These are phyloP conservation scores for Epistrophella euchroma DNA, from an alignment of 2,888 invertebrate species.

Conservation along the genomic window DNA sequence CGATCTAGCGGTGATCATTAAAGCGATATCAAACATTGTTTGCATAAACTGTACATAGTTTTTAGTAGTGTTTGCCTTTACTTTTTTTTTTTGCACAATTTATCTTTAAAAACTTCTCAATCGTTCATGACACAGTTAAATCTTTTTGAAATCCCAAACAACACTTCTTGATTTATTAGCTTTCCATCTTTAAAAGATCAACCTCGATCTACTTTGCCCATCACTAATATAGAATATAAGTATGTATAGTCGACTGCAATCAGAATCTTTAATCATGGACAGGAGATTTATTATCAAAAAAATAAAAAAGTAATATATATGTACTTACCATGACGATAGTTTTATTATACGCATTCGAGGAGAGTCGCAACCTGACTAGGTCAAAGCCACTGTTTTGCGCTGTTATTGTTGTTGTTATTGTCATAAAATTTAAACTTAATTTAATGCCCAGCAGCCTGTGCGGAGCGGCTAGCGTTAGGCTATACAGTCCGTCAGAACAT, in stretches of 20 bases:
- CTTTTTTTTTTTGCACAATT: neutral
- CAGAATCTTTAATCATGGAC: constrained; percentile 48
- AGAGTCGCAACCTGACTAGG: constrained; percentile 47
- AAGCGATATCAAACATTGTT: too few relatives aligned
- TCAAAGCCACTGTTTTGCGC: constrained; percentile 52
- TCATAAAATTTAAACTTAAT: constrained; percentile 36
- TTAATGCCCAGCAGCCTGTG: constrained; percentile 45
- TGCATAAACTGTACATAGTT: too few relatives aligned
- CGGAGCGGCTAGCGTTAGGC: too few relatives aligned
- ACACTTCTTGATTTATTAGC: constrained; percentile 33
- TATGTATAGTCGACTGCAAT: constrained; percentile 13
- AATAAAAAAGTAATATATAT: constrained; percentile 3
- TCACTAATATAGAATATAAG: constrained; percentile 12
- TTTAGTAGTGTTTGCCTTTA: neutral
- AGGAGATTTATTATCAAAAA: constrained; percentile 64
- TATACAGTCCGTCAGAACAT: constrained; percentile 54
- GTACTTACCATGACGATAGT: constrained; percentile 15
- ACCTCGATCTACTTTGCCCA: constrained; percentile 60
- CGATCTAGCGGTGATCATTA: too few relatives aligned
- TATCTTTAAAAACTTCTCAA: neutral
- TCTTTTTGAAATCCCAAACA: neutral
- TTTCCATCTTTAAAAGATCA: constrained; percentile 21
- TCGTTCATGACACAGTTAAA: constrained; percentile 19
- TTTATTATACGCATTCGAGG: constrained; percentile 13
- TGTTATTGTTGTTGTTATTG: neutral